A percentile compares a stretch with the other conserved stretches of the same genome.
Conservation (phyloP, 2,888 invertebrate species). For the Drosophila mimica region DNA sequence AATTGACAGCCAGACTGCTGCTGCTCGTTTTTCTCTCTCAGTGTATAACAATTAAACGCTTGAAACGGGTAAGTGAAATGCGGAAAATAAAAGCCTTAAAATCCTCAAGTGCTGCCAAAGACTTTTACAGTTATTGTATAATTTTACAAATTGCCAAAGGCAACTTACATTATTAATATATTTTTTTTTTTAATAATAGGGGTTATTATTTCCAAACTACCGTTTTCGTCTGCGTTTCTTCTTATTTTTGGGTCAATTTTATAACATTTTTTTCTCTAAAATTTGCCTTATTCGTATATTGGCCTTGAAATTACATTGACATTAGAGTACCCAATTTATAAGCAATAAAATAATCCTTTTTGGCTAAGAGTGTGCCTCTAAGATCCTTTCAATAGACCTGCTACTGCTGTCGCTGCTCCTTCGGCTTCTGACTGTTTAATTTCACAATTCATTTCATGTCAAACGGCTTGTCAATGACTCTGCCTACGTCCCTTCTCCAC, state of each 20-base stretch:
- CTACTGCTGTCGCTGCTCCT: conserved; percentile 19
- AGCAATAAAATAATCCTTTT: conserved; percentile 24
- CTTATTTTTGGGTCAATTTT: not conserved
- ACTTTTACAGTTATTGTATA: conserved; percentile 6
- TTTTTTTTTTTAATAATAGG: not conserved
- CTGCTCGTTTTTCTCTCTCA: conserved; percentile 5
- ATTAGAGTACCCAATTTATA: conserved; percentile 60
- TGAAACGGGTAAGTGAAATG: conserved; percentile 41
- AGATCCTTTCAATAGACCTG: conserved; percentile 26
- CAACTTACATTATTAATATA: not conserved
- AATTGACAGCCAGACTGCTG: conserved; percentile 45
- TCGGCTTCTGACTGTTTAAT: conserved; percentile 65
- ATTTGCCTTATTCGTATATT: conserved; percentile 40
- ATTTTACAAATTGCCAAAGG: not conserved
- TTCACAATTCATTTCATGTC: conserved; percentile 81
- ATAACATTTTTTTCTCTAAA: not conserved
- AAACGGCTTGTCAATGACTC: conserved; percentile 68
- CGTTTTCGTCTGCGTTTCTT: not conserved
- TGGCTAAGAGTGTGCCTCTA: conserved; percentile 11
- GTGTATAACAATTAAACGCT: conserved; percentile 28
- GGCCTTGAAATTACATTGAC: conserved; percentile 58
- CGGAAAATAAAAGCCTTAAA: conserved; percentile 5
- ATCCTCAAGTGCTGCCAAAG: not conserved
- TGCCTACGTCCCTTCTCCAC: not conserved
- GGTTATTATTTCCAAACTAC: not conserved